A percentile compares a stretch with the other conserved stretches of the same genome.
phyloP scores from a whole-genome alignment of 1,140 invertebrate genomes.

The Trichomalopsis sarcophagae region DNA sequence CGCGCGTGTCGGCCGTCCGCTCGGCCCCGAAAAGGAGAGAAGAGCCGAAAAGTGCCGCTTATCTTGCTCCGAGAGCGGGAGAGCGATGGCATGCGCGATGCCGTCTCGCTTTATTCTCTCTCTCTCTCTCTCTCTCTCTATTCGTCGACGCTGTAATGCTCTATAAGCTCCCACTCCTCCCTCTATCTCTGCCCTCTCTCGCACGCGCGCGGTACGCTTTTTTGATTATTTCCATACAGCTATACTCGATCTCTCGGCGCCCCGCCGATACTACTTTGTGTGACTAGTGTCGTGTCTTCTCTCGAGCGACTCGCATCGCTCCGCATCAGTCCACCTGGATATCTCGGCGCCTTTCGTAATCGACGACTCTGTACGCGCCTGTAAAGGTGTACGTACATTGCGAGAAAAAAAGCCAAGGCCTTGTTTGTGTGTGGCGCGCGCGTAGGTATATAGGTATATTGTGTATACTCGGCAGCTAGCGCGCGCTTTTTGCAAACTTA shows the following conservation, averaged over 20 bases:
- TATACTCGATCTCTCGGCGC: background rate
- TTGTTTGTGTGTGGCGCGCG: no score
- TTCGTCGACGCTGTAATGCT: background rate
- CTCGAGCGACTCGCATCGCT: background rate
- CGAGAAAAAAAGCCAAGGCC: no score
- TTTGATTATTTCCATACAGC: slow-evolving; percentile 11
- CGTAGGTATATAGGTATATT: no score
- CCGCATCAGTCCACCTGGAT: background rate
- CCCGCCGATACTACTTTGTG: background rate
- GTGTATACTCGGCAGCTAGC: background rate
- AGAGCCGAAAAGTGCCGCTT: background rate
- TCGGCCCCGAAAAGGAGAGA: background rate
- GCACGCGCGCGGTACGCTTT: background rate
- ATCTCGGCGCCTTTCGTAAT: background rate
- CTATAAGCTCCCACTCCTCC: background rate
- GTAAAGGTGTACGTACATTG: no score
- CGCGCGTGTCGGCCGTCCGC: no score
- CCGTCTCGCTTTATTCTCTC: background rate
- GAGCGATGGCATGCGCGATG: background rate
- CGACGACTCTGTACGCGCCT: no score
- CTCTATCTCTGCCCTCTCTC: background rate
- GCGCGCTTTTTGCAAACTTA: background rate
- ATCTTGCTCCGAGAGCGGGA: background rate
- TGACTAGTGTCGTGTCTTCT: background rate
- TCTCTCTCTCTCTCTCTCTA: background rate